Base-by-base conservation (phyloP, 2,797 vertebrate genomes). In the Anolis apletophallus region DNA sequence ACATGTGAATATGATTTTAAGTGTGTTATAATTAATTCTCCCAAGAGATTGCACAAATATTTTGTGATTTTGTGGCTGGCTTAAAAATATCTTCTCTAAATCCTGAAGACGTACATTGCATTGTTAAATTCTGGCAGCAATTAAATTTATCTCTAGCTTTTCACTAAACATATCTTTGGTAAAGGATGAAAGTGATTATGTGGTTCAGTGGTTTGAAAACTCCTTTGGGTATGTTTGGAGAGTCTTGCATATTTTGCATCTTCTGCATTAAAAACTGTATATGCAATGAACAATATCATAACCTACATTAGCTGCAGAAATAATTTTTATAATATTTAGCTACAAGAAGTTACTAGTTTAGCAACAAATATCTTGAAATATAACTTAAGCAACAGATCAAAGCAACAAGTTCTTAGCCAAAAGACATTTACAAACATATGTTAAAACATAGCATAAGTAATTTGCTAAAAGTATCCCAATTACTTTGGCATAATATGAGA, bases 191-290 rank as follows among this genome's bases (percentile, higher is more conserved):
- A 92, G 91, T 94, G 85, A 96, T 95, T 95, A 93, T 88, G 80
- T 94, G 91, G 92, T 96, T 96, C 94, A 80, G 79, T 95, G 92
- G 83, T 92, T 94, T 92, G 93, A 95, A 93, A 96, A 92, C 83
- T 85, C 85, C 87, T 95, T 90, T 85, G 85, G 88, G 85, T 55
- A 12, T 87, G 36, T 93, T 91, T 91, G 87, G 77, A 93, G 93
- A 94, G 83, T 92, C 89, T 94, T 85, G 88, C 86, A 14, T 86
- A 79, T 90, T 90, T 93, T 93, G 91, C 72, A 87, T 80, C 75
- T 92, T 72, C 90, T 91, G 87, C 88, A 90, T 93, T 93, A 88
- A 90, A 93, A 92, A 90, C 88, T 92, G 92, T 85, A 92, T 64
- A 64, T 54, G 52, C 7, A 0, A 77, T 80, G 86, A 88, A 79